Evolutionary conservation across 2,888 invertebrate genomes (phyloP).

Genomic region (Cosmorhoe ocellata): DNA sequence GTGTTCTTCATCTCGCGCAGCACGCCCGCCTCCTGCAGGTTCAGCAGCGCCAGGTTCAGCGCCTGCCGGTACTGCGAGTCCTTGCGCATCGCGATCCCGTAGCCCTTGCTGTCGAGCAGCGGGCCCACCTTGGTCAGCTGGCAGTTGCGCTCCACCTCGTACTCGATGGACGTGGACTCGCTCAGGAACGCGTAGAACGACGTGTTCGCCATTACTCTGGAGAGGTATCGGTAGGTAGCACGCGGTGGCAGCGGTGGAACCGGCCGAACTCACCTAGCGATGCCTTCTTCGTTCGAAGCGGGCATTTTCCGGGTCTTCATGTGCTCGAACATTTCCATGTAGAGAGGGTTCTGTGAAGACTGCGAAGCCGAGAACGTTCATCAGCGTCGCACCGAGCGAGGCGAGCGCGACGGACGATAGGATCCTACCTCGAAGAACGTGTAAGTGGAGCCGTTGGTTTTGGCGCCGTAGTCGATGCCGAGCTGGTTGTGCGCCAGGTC

Average conservation of each 20-base stretch:
- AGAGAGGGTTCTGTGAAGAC: constrained; percentile 88
- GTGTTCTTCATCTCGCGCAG: constrained; percentile 90
- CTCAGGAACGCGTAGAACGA: constrained; percentile 91
- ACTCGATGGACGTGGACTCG: constrained; percentile 95
- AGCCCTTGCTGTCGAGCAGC: constrained; percentile 91
- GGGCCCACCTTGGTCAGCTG: constrained; percentile 87
- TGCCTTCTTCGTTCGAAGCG: constrained; percentile 83
- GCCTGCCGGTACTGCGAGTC: constrained; percentile 88
- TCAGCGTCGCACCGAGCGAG: no score
- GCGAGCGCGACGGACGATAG: no score
- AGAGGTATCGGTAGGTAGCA: no score
- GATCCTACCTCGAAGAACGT: constrained; percentile 94
- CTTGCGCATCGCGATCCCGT: constrained; percentile 92
- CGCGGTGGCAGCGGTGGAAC: no score
- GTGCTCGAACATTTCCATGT: constrained; percentile 88
- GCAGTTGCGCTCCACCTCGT: constrained; percentile 76
- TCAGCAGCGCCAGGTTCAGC: constrained; percentile 90
- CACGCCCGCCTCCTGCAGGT: constrained; percentile 92
- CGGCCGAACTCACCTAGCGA: constrained; percentile 76
- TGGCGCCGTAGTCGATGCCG: constrained; percentile 93
- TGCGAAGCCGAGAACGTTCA: constrained; percentile 45
- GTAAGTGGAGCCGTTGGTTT: constrained; percentile 91
- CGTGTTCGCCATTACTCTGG: constrained; percentile 45
- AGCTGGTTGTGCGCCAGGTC: constrained; percentile 90
- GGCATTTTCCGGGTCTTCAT: constrained; percentile 86